Base-by-base conservation (phyloP, 2,888 invertebrate species). In the Campaea margaritaria region DNA sequence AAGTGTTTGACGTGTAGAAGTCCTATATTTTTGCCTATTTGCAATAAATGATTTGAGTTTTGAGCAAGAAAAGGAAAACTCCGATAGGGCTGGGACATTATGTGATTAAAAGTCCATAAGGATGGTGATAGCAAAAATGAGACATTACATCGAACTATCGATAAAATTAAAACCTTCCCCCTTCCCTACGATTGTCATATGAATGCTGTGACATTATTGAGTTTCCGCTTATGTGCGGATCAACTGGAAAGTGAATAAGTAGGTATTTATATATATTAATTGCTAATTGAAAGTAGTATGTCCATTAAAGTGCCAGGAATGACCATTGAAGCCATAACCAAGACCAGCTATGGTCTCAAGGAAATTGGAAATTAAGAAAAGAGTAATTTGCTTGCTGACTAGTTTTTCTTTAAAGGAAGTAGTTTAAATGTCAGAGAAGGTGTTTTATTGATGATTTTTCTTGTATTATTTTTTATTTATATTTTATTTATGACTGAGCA, bases 191-290 rank as follows among this genome's bases (percentile, higher is more conserved):
- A 31, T 21, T 21, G 31, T 9, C 7, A 36, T 36, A 36, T 12
- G n/a, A 60, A 67, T 63, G 59, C 44, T 4, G 59, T 56, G 51
- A 64, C 56, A 67, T 57, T 64, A 67, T 62, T 58, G 50, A 28
- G 59, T 58, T 61, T 60, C 59, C 56, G 48, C 58, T 39, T 61
- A 68, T 46, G 57, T 65, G 53, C 38, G 52, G 13, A 42, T 14
- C 14, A n/a, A 49, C 50, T 56, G 27, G 58, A 58, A 52, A 58
- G 69, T 68, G 62, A 65, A 67, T 66, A 9, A 31, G 31, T 31
- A 55, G 59, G 68, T 67, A 75, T 75, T 72, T 72, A 65, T 67
- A 72, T 71, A 73, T 71, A 77, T 74, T 77, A 73, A 78, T 74
- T 73, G 72, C 3, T 55, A 66, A 74, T 72, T 74, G 77, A 78